phyloP scores from a whole-genome alignment of 2,888 invertebrate genomes.

The Laothoe populi region DNA sequence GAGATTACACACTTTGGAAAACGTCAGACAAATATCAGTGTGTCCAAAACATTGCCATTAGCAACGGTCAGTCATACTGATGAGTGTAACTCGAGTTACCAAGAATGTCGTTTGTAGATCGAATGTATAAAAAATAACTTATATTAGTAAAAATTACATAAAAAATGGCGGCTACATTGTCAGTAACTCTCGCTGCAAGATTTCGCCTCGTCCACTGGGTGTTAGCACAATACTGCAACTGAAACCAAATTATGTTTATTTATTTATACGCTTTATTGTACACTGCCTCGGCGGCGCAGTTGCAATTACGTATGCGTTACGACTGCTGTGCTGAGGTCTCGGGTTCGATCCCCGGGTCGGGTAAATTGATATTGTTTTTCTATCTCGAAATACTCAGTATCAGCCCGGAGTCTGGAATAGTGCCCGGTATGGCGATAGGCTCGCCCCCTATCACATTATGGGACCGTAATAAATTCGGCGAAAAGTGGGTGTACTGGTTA shows the following conservation, averaged over 20 bases:
- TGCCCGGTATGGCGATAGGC: no score
- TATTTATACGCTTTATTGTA: no score
- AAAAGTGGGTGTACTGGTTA: no score
- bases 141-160: constrained; percentile 38
- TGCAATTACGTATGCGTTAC: no score
- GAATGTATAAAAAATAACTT: constrained; percentile 38
- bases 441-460: no score
- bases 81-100: constrained; percentile 27
- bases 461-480: no score
- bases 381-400: no score
- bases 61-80: neutral
- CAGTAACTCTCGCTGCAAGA: constrained; percentile 34
- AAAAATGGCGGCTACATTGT: constrained; percentile 30
- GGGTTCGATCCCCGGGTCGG: no score
- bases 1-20: constrained; percentile 39
- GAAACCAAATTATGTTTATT: constrained; percentile 31
- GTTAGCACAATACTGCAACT: constrained; percentile 36
- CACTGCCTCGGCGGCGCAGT: no score
- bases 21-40: neutral
- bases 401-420: no score
- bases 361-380: no score
- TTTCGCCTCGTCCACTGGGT: neutral
- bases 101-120: constrained; percentile 32
- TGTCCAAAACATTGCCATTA: neutral
- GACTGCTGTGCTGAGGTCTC: no score